Conservation (phyloP, 2,113 vertebrate species). For the Excalfactoria chinensis region DNA sequence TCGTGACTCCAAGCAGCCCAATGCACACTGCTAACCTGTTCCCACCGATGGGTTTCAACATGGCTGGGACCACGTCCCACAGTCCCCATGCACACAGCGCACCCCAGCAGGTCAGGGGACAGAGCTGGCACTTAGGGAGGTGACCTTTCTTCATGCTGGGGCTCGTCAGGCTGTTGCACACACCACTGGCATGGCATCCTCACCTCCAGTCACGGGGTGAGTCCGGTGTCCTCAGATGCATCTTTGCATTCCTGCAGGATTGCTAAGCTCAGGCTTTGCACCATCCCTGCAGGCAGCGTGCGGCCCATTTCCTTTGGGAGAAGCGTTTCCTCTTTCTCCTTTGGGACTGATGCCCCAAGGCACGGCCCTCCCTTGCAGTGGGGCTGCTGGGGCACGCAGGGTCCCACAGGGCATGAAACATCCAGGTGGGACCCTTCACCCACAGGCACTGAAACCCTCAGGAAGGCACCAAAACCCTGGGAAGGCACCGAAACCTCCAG, state of each 20-base stretch:
- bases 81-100: neutral
- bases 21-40: too few relatives aligned
- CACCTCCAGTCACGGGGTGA: neutral
- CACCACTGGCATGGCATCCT: rapidly evolving
- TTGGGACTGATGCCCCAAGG: neutral
- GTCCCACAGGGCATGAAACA: neutral
- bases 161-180: rapidly evolving
- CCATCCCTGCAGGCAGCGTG: neutral
- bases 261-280: neutral
- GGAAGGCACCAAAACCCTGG: too few relatives aligned
- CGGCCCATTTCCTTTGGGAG: neutral
- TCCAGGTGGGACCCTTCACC: neutral
- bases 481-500: too few relatives aligned
- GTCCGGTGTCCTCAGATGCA: rapidly evolving
- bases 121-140: neutral
- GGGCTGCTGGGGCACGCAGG: neutral
- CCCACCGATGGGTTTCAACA: neutral
- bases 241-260: neutral
- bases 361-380: neutral
- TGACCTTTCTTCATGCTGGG: rapidly evolving
- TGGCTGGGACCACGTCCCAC: neutral
- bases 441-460: too few relatives aligned
- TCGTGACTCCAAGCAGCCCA: neutral
- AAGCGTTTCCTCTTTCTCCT: neutral
- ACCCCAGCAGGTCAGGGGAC: neutral